A percentile compares a stretch with the other conserved stretches of the same genome.
These are phyloP conservation scores for Camponotus pennsylvanicus DNA, from an alignment of 1,140 invertebrate species.

Conservation along the genomic window DNA sequence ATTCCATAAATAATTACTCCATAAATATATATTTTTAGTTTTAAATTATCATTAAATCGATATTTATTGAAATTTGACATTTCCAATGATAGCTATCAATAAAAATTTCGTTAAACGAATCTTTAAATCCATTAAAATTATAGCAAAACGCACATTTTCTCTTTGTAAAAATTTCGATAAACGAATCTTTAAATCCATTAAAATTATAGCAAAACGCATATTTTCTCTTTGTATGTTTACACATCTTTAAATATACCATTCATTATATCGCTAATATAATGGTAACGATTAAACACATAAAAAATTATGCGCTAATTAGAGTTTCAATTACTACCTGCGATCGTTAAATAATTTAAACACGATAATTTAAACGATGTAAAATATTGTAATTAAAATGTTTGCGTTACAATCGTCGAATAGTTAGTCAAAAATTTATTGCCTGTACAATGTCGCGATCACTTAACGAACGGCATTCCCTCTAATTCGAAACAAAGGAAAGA, in stretches of 20 bases:
- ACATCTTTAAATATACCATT: not conserved
- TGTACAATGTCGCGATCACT: not conserved
- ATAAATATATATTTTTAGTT: conserved; percentile 4
- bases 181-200: conserved; percentile 8
- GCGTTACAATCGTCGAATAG: conserved; percentile 1
- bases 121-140: not conserved
- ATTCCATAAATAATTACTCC: not conserved
- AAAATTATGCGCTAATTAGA: conserved; percentile 53
- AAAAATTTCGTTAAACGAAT: not conserved
- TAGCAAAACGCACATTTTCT: not conserved
- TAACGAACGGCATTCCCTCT: not conserved
- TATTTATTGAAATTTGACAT: conserved; percentile 18
- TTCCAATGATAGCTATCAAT: not conserved
- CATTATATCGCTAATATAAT: conserved; percentile 34
- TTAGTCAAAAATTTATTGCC: conserved; percentile 15
- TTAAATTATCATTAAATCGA: conserved; percentile 10
- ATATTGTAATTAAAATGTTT: conserved; percentile 44
- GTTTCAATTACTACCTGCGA: conserved; percentile 39
- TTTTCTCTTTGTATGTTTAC: not conserved
- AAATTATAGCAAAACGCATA: not conserved
- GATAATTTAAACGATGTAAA: conserved; percentile 44
- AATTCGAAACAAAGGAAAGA: conserved; percentile 17
- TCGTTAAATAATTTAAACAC: conserved; percentile 34
- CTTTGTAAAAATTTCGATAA: not conserved
- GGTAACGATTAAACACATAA: conserved; percentile 56